Base-by-base conservation (phyloP, 2,113 vertebrate genomes). In the Datnioides undecimradiatus region DNA sequence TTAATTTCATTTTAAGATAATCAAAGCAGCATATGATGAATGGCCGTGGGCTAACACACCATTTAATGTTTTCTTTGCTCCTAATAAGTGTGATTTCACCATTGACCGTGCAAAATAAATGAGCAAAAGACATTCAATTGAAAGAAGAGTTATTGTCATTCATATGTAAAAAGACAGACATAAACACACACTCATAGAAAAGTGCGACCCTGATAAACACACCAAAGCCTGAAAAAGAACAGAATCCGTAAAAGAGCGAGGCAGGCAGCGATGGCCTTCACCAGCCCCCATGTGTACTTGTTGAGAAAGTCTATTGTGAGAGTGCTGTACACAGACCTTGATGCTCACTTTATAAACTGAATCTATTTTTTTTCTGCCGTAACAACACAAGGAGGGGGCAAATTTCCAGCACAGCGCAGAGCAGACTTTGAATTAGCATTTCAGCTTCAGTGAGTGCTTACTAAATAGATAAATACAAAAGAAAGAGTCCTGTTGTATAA, bases 191-290 rank as follows among this genome's bases (percentile, higher is more conserved):
- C 79, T 54, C 63, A 79, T 38, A 60, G 8, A 55, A 38, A 38
- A 69, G 57, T 45, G 49, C 36, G 67, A 75, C 83, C 80, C 67
- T 83, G 85, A 77, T 82, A 21, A 76, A 54, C 72, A 63, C 48
- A 79, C 65, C 66, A 38, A 67, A 72, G 84, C 41, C 76, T 83
- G 72, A 52, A 87, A 89, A 89, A 85, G 68, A 76, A 66, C 60
- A 76, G 31, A 54, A 33, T 67, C 69, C 33, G 40, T 29, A 43
- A 63, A 80, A 82, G 68, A 79, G 59, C 5, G 2, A 82, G 67
- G 60, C 43, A 49, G 67, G 62, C 40, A 27, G 13, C 13, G 11
- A 17, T 34, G 84, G 79, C 86, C 89, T 91, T 91, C 86, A 87
- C 67, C 71, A 67, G 73, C 74, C 68, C 73, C 51, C 21, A 2